Evolutionary conservation across 2,888 invertebrate genomes (phyloP).

Genomic region (Cotesia congregata): DNA sequence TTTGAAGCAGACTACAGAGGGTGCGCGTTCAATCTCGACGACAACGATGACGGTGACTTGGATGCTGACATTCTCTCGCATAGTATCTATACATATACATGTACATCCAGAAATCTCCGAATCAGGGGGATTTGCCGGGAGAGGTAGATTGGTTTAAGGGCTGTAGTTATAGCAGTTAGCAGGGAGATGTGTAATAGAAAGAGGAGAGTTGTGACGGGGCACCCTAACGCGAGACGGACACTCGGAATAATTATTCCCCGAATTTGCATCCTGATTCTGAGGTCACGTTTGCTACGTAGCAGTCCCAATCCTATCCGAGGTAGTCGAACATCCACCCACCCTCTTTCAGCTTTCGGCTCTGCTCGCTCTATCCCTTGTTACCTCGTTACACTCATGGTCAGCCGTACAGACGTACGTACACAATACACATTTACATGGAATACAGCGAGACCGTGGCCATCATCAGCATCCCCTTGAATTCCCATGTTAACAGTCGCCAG

Average conservation of each 20-base stretch:
- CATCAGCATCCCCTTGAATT: constrained; percentile 31
- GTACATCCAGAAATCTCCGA: constrained; percentile 49
- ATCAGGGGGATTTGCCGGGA: constrained; percentile 53
- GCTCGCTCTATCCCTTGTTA: neutral
- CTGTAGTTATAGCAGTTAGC: neutral
- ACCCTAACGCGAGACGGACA: constrained; percentile 54
- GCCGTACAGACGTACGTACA: neutral
- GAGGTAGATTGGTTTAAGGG: constrained; percentile 15
- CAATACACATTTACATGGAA: constrained; percentile 16
- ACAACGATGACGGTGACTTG: neutral
- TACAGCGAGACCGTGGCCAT: neutral
- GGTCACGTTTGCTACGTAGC: constrained; percentile 58
- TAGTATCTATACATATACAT: neutral
- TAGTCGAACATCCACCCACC: constrained; percentile 24
- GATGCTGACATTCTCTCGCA: neutral
- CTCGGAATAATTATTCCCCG: constrained; percentile 66
- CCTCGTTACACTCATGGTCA: neutral
- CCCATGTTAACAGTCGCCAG: constrained; percentile 7
- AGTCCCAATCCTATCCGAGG: constrained; percentile 41
- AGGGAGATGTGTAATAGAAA: constrained; percentile 22
- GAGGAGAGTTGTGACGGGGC: constrained; percentile 39
- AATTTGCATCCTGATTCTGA: constrained; percentile 68
- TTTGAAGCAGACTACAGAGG: constrained; percentile 17
- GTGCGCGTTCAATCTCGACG: constrained; percentile 23
- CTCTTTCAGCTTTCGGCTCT: constrained; percentile 21